Evolutionary conservation across 2,113 vertebrate species (phyloP).

Genomic region (Leptodactylus fuscus): DNA sequence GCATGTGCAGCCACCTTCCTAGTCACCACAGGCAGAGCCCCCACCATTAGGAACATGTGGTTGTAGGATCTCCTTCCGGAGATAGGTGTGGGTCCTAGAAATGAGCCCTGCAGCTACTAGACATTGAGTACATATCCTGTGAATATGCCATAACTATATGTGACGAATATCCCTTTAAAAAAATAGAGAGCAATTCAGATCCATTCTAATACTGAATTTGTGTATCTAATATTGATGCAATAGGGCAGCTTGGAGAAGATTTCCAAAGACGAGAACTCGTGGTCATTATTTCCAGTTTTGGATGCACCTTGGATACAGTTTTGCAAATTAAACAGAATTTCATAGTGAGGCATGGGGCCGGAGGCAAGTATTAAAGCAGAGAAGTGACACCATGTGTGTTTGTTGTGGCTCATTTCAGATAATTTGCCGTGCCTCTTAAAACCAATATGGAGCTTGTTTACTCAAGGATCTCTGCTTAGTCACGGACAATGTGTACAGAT

Average conservation of each 20-base stretch:
- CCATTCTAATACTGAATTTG: not conserved
- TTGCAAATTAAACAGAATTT: conserved; percentile 14
- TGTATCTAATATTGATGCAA: not conserved
- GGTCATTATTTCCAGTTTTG: not conserved
- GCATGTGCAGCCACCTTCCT: no score
- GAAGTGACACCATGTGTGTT: conserved; percentile 42
- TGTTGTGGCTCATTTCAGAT: conserved; percentile 30
- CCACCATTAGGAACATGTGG: no score
- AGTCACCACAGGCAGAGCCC: no score
- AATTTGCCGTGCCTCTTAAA: conserved; percentile 40
- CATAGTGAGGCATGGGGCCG: conserved; percentile 20
- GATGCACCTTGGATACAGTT: not conserved
- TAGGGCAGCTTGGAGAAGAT: not conserved
- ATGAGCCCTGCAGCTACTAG: no score
- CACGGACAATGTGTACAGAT: conserved; percentile 29
- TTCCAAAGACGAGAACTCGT: not conserved
- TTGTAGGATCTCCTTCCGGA: no score
- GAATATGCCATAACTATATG: no score
- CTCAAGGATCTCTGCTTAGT: conserved; percentile 25
- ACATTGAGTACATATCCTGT: no score
- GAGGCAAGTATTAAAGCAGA: not conserved
- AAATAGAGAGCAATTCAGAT: no score
- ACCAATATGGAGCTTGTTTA: conserved; percentile 30
- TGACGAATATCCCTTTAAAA: no score
- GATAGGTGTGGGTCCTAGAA: no score